These are phyloP conservation scores for Drosophila guanche DNA, from an alignment of 1,140 invertebrate species.

Conservation along the genomic window DNA sequence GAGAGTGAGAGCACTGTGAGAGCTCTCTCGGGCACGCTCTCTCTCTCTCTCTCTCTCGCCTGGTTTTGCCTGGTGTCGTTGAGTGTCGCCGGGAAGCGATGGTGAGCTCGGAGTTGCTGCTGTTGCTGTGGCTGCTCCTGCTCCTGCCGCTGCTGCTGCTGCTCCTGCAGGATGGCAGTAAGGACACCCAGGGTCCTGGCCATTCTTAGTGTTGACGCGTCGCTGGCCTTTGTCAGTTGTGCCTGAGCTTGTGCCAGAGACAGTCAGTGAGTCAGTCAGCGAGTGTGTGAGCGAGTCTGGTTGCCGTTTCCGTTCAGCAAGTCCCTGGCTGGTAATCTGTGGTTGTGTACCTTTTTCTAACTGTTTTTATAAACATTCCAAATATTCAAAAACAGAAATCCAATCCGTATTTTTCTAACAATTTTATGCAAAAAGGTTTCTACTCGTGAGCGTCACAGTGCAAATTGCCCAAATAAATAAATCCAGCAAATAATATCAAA, in stretches of 20 bases:
- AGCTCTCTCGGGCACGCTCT: slow-evolving; percentile 3
- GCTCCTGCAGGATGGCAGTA: slow-evolving; percentile 40
- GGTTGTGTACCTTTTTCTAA: slow-evolving; percentile 74
- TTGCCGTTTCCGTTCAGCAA: slow-evolving; percentile 40
- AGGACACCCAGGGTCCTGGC: slow-evolving; percentile 41
- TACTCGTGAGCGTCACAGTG: slow-evolving; percentile 39
- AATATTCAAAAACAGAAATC: slow-evolving; percentile 4
- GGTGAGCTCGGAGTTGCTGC: background rate
- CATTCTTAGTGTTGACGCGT: slow-evolving; percentile 67
- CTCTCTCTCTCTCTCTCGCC: slow-evolving; percentile 30
- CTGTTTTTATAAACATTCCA: slow-evolving; percentile 46
- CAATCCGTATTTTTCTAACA: slow-evolving; percentile 49
- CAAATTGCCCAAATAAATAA: slow-evolving; percentile 41
- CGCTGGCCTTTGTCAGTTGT: slow-evolving; percentile 72
- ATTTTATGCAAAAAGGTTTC: slow-evolving; percentile 61
- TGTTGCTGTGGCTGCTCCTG: slow-evolving; percentile 12
- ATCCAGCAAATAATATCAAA: slow-evolving; percentile 13
- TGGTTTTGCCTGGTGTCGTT: slow-evolving; percentile 51
- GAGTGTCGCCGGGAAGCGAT: slow-evolving; percentile 53
- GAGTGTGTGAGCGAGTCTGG: slow-evolving; percentile 16
- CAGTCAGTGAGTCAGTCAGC: slow-evolving; percentile 52
- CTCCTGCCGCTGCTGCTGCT: slow-evolving; percentile 45
- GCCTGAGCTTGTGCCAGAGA: slow-evolving; percentile 72
- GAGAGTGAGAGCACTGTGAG: background rate
- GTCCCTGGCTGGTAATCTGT: slow-evolving; percentile 56